A percentile compares a stretch with the other conserved stretches of the same genome.
phyloP scores from a whole-genome alignment of 92 coral and sea anemone species.

The Paramuricea clavata region DNA sequence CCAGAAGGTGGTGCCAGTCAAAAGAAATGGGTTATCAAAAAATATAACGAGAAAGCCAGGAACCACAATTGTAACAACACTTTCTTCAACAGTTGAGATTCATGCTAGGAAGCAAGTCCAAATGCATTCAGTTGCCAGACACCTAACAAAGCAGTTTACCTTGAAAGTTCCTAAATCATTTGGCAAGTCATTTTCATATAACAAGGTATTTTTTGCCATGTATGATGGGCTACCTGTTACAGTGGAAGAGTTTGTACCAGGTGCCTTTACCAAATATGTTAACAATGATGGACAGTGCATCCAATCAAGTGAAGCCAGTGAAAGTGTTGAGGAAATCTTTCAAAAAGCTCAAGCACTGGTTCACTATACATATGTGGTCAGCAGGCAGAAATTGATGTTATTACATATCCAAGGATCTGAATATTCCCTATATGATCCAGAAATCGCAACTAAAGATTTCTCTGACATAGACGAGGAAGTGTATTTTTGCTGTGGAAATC shows the following conservation, averaged over 20 bases:
- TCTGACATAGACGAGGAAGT: background rate
- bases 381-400: background rate
- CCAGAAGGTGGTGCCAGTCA: conserved; percentile 42
- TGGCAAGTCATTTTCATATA: conserved; percentile 51
- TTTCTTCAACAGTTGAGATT: conserved; percentile 36
- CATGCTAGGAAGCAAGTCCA: conserved; percentile 64
- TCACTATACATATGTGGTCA: background rate
- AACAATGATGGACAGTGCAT: conserved; percentile 52
- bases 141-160: conserved; percentile 42
- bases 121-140: conserved; percentile 48
- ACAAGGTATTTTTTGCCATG: conserved; percentile 52
- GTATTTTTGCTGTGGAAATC: conserved; percentile 62
- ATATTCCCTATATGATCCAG: conserved; percentile 56
- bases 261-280: conserved; percentile 36
- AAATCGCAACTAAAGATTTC: conserved; percentile 50
- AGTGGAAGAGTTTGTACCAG: conserved; percentile 57
- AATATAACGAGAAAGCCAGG: conserved; percentile 67
- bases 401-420: conserved; percentile 25
- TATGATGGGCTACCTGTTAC: conserved; percentile 53
- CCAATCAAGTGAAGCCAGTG: conserved; percentile 15
- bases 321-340: background rate
- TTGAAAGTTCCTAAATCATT: conserved; percentile 15
- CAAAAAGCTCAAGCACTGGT: background rate
- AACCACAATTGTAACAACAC: conserved; percentile 60
- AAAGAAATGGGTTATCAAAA: conserved; percentile 73